Evolutionary conservation across 2,888 invertebrate species (phyloP).

Genomic region (Danaus chrysippus): DNA sequence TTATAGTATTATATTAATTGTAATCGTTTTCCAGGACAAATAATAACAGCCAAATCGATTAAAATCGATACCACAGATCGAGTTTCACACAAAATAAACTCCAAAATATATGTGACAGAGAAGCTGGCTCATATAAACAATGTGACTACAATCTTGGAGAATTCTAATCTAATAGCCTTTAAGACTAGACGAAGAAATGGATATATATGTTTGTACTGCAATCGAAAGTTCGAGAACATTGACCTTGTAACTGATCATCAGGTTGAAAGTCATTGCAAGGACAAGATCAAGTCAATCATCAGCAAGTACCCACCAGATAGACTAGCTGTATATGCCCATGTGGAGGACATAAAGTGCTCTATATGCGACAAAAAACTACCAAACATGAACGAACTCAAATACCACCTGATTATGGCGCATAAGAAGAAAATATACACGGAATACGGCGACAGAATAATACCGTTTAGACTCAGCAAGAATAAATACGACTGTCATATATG

Average conservation of each 20-base stretch:
- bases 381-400: slow-evolving; percentile 49
- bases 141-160: slow-evolving; percentile 45
- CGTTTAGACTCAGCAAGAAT: slow-evolving; percentile 48
- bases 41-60: slow-evolving; percentile 41
- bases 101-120: slow-evolving; percentile 44
- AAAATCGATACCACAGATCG: slow-evolving; percentile 35
- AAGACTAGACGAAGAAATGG: slow-evolving; percentile 52
- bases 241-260: slow-evolving; percentile 45
- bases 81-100: slow-evolving; percentile 12
- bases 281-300: slow-evolving; percentile 41
- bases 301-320: slow-evolving; percentile 49
- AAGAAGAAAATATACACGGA: slow-evolving; percentile 49
- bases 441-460: slow-evolving; percentile 54
- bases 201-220: slow-evolving; percentile 61
- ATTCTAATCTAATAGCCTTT: slow-evolving; percentile 57
- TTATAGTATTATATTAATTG: too few relatives aligned
- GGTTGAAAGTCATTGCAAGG: slow-evolving; percentile 40
- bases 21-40: slow-evolving; percentile 41
- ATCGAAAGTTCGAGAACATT: slow-evolving; percentile 46
- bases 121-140: slow-evolving; percentile 53
- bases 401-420: slow-evolving; percentile 49
- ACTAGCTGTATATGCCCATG: slow-evolving; percentile 56
- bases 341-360: slow-evolving; percentile 51
- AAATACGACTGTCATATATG: slow-evolving; percentile 56
- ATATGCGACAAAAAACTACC: slow-evolving; percentile 42